Conservation (phyloP, 1,140 invertebrate species). For the Drosophila obscura region DNA sequence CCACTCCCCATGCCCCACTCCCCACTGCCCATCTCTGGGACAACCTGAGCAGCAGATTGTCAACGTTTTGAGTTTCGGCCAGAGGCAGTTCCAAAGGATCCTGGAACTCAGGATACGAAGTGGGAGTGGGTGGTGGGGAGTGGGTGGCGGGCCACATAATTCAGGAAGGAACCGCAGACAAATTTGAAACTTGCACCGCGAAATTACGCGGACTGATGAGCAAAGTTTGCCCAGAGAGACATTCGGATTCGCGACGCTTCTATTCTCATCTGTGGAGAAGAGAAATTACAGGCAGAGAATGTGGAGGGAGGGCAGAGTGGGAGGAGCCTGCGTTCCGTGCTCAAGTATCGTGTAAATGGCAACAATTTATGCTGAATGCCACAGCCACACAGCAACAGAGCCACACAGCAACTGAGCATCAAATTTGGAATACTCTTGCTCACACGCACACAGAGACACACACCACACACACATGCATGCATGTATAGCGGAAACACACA, state of each 20-base stretch:
- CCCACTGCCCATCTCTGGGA: background rate
- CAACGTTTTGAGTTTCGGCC: slow-evolving; percentile 50
- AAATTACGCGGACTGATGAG: slow-evolving; percentile 71
- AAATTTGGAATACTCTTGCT: slow-evolving; percentile 21
- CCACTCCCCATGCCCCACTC: no score
- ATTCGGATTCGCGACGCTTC: slow-evolving; percentile 22
- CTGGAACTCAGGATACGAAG: background rate
- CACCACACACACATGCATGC: slow-evolving; percentile 4
- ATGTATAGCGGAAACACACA: slow-evolving; percentile 2
- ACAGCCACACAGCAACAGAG: background rate
- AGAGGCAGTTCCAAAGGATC: slow-evolving; percentile 27
- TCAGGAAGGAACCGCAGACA: slow-evolving; percentile 54
- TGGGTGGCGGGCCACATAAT: slow-evolving; percentile 30
- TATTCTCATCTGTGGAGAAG: slow-evolving; percentile 35
- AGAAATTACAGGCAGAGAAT: slow-evolving; percentile 38
- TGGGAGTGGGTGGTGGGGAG: background rate
- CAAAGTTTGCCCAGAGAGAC: slow-evolving; percentile 55
- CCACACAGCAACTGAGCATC: slow-evolving; percentile 20
- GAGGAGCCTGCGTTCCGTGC: slow-evolving; percentile 9
- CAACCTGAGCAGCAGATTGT: slow-evolving; percentile 62
- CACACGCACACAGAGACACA: slow-evolving; percentile 1
- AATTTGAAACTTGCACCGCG: slow-evolving; percentile 69
- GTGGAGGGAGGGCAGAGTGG: background rate
- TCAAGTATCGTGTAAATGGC: slow-evolving; percentile 67
- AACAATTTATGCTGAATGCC: slow-evolving; percentile 43